phyloP scores from a whole-genome alignment of 1,140 invertebrate species.

The Drosophila nigrodunni region DNA sequence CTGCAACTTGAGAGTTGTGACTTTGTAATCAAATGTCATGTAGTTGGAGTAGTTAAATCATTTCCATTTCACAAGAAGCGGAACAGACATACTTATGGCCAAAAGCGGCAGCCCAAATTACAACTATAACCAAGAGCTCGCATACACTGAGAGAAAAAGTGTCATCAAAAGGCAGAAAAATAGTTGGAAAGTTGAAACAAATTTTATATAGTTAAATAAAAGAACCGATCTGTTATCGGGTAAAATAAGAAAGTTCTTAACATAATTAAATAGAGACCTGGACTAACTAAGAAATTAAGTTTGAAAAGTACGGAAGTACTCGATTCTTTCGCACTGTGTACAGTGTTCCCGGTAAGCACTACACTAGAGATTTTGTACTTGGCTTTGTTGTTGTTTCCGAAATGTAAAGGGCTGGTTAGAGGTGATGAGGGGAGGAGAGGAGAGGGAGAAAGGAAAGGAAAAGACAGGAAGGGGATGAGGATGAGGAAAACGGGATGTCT shows the following conservation, averaged over 20 bases:
- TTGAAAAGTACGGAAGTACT: too few relatives aligned
- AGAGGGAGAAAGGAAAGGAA: not conserved
- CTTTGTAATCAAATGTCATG: slow-evolving; percentile 27
- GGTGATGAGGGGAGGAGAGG: slow-evolving; percentile 4
- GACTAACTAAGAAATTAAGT: too few relatives aligned
- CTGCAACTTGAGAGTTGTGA: slow-evolving; percentile 9
- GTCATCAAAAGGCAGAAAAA: too few relatives aligned
- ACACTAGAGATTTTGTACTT: slow-evolving; percentile 28
- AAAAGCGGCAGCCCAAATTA: slow-evolving; percentile 15
- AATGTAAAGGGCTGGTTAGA: too few relatives aligned
- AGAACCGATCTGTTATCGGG: too few relatives aligned
- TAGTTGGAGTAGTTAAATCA: slow-evolving; percentile 28
- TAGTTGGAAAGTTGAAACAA: too few relatives aligned
- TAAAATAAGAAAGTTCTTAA: too few relatives aligned
- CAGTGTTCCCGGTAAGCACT: not conserved
- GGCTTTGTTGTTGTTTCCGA: slow-evolving; percentile 33
- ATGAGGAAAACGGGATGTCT: not conserved
- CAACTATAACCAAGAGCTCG: not conserved
- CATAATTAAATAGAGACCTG: too few relatives aligned
- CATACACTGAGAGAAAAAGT: not conserved
- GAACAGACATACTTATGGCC: slow-evolving; percentile 14
- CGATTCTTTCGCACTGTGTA: too few relatives aligned
- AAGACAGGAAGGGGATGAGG: not conserved
- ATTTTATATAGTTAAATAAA: too few relatives aligned
- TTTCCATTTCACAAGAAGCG: slow-evolving; percentile 23